A percentile compares a stretch with the other conserved stretches of the same genome.
Conservation (phyloP, 2,888 invertebrate species). For the Parnassius smintheus region DNA sequence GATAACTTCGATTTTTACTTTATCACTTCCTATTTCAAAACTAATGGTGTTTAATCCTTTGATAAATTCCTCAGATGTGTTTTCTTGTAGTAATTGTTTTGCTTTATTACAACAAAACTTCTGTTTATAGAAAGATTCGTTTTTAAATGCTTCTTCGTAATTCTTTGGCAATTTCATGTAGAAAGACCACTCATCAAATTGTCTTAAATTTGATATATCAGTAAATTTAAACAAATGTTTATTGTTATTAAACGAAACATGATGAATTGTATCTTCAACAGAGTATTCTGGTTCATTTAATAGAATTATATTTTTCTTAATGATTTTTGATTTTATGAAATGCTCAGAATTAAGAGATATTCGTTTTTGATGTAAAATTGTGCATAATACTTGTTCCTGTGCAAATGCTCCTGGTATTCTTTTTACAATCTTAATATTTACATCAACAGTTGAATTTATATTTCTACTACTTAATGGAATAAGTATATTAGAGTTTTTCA, state of each 20-base stretch:
- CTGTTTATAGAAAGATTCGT: slow-evolving; percentile 34
- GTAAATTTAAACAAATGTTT: slow-evolving; percentile 48
- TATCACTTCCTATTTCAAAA: slow-evolving; percentile 46
- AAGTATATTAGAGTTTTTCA: slow-evolving; percentile 48
- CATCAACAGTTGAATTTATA: slow-evolving; percentile 39
- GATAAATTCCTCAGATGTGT: slow-evolving; percentile 52
- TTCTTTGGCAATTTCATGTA: slow-evolving; percentile 54
- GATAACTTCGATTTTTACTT: slow-evolving; percentile 45
- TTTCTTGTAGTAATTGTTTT: slow-evolving; percentile 40
- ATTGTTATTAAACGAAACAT: slow-evolving; percentile 39
- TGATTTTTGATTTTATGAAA: slow-evolving; percentile 48
- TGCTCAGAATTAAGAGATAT: slow-evolving; percentile 52
- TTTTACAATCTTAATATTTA: slow-evolving; percentile 51
- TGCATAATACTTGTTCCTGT: slow-evolving; percentile 51
- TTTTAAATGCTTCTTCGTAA: slow-evolving; percentile 45
- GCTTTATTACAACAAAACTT: slow-evolving; percentile 41
- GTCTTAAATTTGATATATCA: slow-evolving; percentile 28
- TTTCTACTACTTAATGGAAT: slow-evolving; percentile 45
- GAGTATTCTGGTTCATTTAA: slow-evolving; percentile 41
- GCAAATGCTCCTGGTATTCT: slow-evolving; percentile 55
- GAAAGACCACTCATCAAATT: slow-evolving; percentile 38
- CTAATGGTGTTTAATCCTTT: slow-evolving; percentile 42
- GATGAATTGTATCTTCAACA: slow-evolving; percentile 44
- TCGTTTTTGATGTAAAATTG: slow-evolving; percentile 48
- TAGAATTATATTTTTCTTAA: slow-evolving; percentile 30